Evolutionary conservation across 1,140 invertebrate genomes (phyloP), one percentile per base, ranked within the genome.

Genomic region (Brachionus rotundiformis): DNA sequence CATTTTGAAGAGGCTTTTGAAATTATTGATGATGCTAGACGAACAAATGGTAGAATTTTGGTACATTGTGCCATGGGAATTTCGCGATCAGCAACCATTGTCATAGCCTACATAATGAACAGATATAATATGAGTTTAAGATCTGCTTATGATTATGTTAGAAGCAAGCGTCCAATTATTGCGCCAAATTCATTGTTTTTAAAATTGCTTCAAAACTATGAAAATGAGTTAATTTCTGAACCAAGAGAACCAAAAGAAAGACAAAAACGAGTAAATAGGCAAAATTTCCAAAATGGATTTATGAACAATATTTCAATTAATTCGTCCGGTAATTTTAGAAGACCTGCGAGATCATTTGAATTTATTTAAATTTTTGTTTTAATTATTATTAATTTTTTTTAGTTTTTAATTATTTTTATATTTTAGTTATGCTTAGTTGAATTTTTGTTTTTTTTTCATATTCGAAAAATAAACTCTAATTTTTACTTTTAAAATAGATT

Each of bases 31-130:
- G 25, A 33, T 27, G 33, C 71, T 13, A 75, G 33, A 49, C 23
- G 25, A 27, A 47, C 23, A 6, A 59, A 59, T 16, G 93, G 93
- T 82, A 93, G 91, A 86, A 91, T 93, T 1, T 89, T 93, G 75
- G 92, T 87, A 23, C 86, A 87, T 61, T 87, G 87, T 83, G 85
- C 86, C 59, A 85, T 85, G 13, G 87, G 87, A 1, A 83, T 87
- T 7, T 86, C 85, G 7, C 75, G 87, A 11, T 85, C 86, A 7
- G 84, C 87, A 8, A 83, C 87, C 1, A 84, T 87, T 77, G 84
- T 84, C 7, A 85, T 87, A 36, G 86, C 84, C 3, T 87, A 87
- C 82, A 82, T 87, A 10, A 87, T 87, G 84, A 76, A 16, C 11
- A 27, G 47, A 5, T 79, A 59, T 25, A 47, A 33, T 10, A 79